A percentile compares a stretch with the other conserved stretches of the same genome.
Conservation (phyloP, 2,797 vertebrate genomes). For the Sylvilagus floridanus region DNA sequence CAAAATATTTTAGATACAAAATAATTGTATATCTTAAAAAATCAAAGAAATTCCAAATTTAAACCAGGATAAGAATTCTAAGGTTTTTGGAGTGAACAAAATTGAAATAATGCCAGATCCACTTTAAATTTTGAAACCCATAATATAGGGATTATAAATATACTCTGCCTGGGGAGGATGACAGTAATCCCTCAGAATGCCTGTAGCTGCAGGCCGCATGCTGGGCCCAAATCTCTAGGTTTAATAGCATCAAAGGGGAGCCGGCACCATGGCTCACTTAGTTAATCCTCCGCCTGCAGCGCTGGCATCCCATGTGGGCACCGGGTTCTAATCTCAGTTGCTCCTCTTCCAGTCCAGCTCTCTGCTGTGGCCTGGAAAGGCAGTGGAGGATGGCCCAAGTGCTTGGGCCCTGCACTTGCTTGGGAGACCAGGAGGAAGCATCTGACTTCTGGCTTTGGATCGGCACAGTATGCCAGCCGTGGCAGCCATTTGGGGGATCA, state of each 20-base stretch:
- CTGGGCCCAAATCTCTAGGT: not conserved
- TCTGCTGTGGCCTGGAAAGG: no score
- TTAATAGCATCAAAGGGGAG: not conserved
- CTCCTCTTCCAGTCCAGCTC: no score
- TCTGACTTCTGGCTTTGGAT: no score
- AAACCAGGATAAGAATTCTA: not conserved
- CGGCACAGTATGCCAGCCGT: no score
- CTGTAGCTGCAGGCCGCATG: not conserved
- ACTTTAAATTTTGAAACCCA: slow-evolving; percentile 30
- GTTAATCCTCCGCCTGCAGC: no score
- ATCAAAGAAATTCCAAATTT: not conserved
- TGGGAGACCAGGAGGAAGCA: no score
- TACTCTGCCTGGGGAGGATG: not conserved
- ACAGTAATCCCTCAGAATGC: not conserved
- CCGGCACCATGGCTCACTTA: no score
- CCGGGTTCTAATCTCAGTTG: no score
- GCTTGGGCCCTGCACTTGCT: no score
- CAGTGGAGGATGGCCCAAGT: no score
- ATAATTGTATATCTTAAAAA: not conserved
- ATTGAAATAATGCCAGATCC: slow-evolving; percentile 27
- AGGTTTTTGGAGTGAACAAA: not conserved
- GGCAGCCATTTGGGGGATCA: no score
- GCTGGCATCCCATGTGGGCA: no score
- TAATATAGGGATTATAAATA: not conserved
- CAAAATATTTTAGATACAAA: slow-evolving; percentile 52